Percentiles rank a stretch among this genome's conserved stretches.
phyloP scores from a whole-genome alignment of 2,113 vertebrate species.

The Micronisus gabar region DNA sequence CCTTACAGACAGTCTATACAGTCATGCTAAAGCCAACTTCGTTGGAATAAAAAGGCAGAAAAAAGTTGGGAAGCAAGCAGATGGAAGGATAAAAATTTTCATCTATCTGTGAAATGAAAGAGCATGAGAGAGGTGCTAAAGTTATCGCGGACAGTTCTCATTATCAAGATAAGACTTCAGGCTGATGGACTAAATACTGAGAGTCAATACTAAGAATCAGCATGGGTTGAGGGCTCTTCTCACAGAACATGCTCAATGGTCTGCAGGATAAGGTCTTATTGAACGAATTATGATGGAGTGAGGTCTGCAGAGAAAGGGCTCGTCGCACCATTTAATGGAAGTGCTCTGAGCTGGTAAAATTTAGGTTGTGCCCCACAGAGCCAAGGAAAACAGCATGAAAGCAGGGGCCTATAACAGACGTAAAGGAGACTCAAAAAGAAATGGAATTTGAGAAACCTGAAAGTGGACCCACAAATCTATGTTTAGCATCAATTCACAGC shows the following conservation, averaged over 20 bases:
- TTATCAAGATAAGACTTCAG: background rate
- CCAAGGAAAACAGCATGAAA: background rate
- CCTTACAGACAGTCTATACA: background rate
- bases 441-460: background rate
- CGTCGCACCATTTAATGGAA: background rate
- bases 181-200: background rate
- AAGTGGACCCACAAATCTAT: background rate
- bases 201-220: background rate
- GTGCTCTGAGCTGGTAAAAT: background rate
- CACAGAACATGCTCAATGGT: background rate
- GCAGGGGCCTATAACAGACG: background rate
- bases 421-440: background rate
- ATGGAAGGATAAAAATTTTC: background rate
- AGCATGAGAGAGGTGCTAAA: background rate
- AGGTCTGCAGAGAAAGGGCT: background rate
- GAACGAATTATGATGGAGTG: background rate
- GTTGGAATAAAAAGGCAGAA: background rate
- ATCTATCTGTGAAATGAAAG: background rate
- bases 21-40: background rate
- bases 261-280: background rate
- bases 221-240: background rate
- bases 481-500: background rate
- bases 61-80: background rate
- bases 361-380: background rate
- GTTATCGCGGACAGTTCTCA: background rate